Conservation (phyloP, 2,888 invertebrate genomes). For the Conops quadrifasciatus region DNA sequence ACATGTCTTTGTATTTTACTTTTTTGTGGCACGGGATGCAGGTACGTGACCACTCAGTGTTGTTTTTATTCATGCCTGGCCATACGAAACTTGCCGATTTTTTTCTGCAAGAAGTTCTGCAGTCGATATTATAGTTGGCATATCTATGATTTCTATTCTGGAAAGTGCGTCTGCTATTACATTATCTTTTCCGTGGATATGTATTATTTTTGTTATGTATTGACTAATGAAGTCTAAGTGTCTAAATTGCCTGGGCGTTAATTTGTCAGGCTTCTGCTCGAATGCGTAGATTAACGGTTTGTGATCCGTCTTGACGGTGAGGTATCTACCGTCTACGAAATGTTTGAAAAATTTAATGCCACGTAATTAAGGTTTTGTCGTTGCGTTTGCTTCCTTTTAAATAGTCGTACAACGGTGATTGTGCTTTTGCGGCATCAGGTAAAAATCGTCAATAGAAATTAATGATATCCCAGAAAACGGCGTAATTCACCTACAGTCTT, state of each 20-base stretch:
- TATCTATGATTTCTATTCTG: neutral
- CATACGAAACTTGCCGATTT: too few species aligned
- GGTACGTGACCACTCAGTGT: too few species aligned
- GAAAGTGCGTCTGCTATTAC: neutral
- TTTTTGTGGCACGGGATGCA: too few species aligned
- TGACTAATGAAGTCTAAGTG: conserved; percentile 32
- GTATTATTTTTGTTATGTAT: conserved; percentile 16
- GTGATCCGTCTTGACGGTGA: conserved; percentile 53
- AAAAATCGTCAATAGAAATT: conserved; percentile 42
- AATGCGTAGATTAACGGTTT: conserved; percentile 21
- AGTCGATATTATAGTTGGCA: neutral
- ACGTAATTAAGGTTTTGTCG: conserved; percentile 38
- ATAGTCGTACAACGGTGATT: neutral
- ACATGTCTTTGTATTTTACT: too few species aligned
- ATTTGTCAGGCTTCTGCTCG: conserved; percentile 15
- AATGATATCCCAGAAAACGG: conserved; percentile 45
- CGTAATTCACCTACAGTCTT: conserved; percentile 39
- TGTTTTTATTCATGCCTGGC: too few species aligned
- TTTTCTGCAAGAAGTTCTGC: too few species aligned
- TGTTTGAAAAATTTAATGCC: conserved; percentile 55
- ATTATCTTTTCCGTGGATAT: neutral
- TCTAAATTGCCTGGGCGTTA: conserved; percentile 16
- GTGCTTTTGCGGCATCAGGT: conserved; percentile 24
- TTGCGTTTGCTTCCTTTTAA: conserved; percentile 24
- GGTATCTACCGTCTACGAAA: conserved; percentile 56